These are phyloP conservation scores for Paratrypauchen microcephalus DNA, from an alignment of 2,797 vertebrate genomes.

Conservation along the genomic window DNA sequence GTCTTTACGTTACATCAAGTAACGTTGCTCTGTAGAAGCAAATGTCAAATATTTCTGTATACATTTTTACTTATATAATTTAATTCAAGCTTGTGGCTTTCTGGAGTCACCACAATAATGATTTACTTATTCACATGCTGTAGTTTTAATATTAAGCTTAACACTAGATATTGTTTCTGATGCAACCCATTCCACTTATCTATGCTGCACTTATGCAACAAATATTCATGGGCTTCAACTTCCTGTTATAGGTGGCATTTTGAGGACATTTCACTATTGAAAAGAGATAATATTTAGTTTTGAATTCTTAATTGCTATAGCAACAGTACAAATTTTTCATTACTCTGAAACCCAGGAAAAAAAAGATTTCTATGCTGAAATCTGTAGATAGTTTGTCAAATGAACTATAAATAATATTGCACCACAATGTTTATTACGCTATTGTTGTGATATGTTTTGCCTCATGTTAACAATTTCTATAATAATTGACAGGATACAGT, in stretches of 20 bases:
- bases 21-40: constrained; percentile 1
- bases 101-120: not conserved
- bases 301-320: too few relatives aligned
- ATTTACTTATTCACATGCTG: not conserved
- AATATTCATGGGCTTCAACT: not conserved
- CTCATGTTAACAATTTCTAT: not conserved
- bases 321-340: too few relatives aligned
- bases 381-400: too few relatives aligned
- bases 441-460: not conserved
- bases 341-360: too few relatives aligned
- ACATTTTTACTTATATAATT: not conserved
- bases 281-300: not conserved
- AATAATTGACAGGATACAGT: not conserved
- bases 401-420: too few relatives aligned
- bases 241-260: too few relatives aligned
- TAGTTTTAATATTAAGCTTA: not conserved
- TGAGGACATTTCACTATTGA: not conserved
- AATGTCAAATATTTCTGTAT: not conserved
- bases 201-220: not conserved
- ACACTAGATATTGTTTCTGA: not conserved
- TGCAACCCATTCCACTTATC: not conserved
- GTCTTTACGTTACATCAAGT: constrained; percentile 50
- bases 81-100: not conserved
- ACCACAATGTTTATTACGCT: too few relatives aligned
- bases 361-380: too few relatives aligned